Evolutionary conservation across 2,888 invertebrate genomes (phyloP).

Genomic region (Cremastinae sp.): DNA sequence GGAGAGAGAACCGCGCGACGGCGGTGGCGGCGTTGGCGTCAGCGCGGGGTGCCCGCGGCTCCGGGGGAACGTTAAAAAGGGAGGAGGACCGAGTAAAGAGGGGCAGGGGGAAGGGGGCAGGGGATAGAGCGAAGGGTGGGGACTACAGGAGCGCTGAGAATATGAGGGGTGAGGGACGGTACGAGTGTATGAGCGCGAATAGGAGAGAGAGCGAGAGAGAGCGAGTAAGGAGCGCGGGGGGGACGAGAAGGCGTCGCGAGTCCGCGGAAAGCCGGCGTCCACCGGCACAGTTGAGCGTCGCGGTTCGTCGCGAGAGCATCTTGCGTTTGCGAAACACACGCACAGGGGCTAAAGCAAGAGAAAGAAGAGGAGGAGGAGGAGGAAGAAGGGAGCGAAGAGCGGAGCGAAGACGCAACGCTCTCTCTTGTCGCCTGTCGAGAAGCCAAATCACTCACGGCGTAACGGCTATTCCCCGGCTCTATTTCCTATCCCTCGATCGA

Average conservation of each 20-base stretch:
- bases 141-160: conserved; percentile 25
- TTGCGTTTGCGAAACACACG: conserved; percentile 7
- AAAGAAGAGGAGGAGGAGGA: not conserved
- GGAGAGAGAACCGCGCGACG: conserved; percentile 63
- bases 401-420: not conserved
- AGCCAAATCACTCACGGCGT: not conserved
- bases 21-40: conserved; percentile 65
- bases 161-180: conserved; percentile 38
- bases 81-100: conserved; percentile 18
- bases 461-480: conserved; percentile 5
- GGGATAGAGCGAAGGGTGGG: conserved; percentile 38
- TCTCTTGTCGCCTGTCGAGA: conserved; percentile 12
- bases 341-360: not conserved
- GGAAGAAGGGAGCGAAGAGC: not conserved
- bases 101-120: conserved; percentile 11
- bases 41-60: conserved; percentile 55
- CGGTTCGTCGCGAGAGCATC: conserved; percentile 72
- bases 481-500: not conserved
- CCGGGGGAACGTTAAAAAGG: conserved; percentile 51
- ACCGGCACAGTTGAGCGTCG: conserved; percentile 76
- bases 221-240: conserved; percentile 20
- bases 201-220: conserved; percentile 13
- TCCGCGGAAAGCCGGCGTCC: conserved; percentile 74
- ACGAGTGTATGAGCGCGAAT: conserved; percentile 12
- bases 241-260: conserved; percentile 71